Conservation (phyloP, 1,140 invertebrate genomes). For the Colletes latitarsis region DNA sequence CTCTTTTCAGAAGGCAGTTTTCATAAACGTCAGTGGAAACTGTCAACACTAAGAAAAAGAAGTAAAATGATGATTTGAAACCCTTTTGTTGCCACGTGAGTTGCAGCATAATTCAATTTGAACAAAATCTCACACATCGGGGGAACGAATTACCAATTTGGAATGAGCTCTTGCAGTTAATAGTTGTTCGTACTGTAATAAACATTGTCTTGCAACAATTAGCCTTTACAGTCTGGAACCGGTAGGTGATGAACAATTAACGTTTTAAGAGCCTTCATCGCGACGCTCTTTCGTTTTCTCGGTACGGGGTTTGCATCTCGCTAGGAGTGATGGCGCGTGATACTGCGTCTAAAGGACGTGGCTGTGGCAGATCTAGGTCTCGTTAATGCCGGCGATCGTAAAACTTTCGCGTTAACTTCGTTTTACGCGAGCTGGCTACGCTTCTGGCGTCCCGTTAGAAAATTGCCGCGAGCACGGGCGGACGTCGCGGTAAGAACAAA, state of each 20-base stretch:
- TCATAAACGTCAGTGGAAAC: no score
- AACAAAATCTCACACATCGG: no score
- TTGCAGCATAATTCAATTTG: no score
- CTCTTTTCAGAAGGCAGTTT: no score
- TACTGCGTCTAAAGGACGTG: background rate
- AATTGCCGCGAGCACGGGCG: background rate
- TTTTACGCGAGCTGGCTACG: background rate
- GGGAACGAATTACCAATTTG: no score
- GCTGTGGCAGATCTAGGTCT: background rate
- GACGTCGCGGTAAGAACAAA: background rate
- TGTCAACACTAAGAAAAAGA: no score
- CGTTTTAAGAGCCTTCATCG: background rate
- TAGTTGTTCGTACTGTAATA: no score
- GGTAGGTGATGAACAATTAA: background rate
- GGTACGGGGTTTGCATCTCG: background rate
- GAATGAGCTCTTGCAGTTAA: no score
- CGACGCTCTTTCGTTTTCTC: background rate
- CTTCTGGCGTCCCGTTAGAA: background rate
- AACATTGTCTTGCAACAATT: no score
- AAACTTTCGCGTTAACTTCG: conserved; percentile 10
- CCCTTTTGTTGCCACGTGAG: no score
- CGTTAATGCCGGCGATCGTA: conserved; percentile 7
- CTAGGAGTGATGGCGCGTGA: background rate
- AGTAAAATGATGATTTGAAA: no score
- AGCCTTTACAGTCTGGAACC: background rate